phyloP scores from a whole-genome alignment of 2,113 vertebrate species.

The Carettochelys insculpta region DNA sequence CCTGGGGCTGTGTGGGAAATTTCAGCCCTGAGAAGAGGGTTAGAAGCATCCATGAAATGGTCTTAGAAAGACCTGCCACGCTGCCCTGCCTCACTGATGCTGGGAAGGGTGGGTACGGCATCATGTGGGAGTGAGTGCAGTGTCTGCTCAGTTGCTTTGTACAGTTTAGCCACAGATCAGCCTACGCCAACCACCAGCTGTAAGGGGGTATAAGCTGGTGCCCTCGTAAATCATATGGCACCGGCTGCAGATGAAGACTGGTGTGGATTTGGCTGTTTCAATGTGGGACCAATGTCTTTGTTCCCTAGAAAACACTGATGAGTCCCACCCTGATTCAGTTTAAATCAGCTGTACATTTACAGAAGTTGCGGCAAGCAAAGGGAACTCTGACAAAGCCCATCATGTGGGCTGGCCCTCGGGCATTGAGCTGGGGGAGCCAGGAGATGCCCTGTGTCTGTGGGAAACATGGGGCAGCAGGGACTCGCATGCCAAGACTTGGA shows the following conservation, averaged over 20 bases:
- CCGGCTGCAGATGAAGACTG: background rate
- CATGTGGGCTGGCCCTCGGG: background rate
- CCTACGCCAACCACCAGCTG: background rate
- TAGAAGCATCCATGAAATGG: background rate
- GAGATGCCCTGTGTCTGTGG: background rate
- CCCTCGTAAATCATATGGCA: background rate
- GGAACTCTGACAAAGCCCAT: background rate
- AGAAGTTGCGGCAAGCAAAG: background rate
- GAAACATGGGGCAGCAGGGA: background rate
- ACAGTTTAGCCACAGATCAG: background rate
- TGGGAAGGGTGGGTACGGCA: no score
- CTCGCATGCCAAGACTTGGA: background rate
- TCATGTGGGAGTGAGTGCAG: background rate
- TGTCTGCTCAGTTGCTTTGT: no score
- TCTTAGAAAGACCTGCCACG: no score
- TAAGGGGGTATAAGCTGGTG: background rate
- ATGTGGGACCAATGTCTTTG: background rate
- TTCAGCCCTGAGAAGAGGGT: background rate
- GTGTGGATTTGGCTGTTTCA: background rate
- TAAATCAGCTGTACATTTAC: background rate
- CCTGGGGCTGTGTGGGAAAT: background rate
- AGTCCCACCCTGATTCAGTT: background rate
- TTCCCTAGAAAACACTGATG: background rate
- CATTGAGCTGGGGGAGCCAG: no score
- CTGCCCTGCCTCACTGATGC: no score